phyloP scores from a whole-genome alignment of 2,113 vertebrate species.

The Nibea coibor region DNA sequence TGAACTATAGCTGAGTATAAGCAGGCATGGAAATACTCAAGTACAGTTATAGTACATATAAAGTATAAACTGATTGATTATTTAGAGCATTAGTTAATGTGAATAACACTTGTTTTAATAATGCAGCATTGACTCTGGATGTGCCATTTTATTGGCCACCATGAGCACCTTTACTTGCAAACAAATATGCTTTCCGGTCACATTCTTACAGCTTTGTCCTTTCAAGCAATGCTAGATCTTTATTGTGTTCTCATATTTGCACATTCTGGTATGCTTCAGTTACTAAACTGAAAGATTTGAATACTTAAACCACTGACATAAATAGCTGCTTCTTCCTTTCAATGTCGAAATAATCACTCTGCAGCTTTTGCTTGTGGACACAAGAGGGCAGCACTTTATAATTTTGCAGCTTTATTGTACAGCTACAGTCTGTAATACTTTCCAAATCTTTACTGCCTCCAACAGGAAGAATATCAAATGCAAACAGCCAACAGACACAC shows the following conservation, averaged over 20 bases:
- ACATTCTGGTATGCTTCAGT: background rate
- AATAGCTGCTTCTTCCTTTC: background rate
- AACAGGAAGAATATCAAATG: background rate
- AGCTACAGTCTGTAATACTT: background rate
- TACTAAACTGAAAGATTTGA: background rate
- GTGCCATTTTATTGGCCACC: no score
- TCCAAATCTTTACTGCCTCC: background rate
- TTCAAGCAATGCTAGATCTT: background rate
- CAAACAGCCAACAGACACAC: background rate
- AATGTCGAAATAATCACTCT: background rate
- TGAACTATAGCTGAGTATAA: no score
- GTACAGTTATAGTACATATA: no score
- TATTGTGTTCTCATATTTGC: background rate
- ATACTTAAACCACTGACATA: no score
- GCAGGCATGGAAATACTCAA: no score
- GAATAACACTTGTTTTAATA: background rate
- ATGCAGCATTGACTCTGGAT: background rate
- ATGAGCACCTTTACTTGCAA: background rate
- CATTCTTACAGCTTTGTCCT: background rate
- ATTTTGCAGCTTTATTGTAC: background rate
- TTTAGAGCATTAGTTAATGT: background rate
- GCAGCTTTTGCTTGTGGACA: conserved; percentile 24
- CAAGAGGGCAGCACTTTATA: conserved; percentile 53
- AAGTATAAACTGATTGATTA: no score
- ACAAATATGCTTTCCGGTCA: background rate